These are phyloP conservation scores for Pyrochroa serraticornis DNA, from an alignment of 2,888 invertebrate genomes.

Conservation along the genomic window DNA sequence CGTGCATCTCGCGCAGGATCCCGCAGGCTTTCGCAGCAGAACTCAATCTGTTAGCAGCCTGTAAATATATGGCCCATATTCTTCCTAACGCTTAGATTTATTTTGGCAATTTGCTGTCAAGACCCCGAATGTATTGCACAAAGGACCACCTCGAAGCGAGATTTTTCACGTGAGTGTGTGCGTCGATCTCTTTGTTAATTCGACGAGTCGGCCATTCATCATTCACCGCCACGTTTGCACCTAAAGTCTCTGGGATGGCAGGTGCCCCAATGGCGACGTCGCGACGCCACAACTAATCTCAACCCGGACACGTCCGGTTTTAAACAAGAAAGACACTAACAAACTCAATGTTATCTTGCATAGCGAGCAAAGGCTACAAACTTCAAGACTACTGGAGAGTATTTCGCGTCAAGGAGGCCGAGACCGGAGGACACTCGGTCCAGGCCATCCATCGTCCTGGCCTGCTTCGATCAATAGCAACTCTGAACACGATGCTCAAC, in stretches of 20 bases:
- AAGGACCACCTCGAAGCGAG: slow-evolving; percentile 22
- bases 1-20: slow-evolving; percentile 3
- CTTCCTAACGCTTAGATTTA: slow-evolving; percentile 28
- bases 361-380: slow-evolving; percentile 4
- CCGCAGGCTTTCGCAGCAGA: slow-evolving; percentile 14
- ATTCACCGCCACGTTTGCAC: background rate
- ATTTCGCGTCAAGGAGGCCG: slow-evolving; percentile 6
- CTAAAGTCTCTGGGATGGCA: too few species aligned
- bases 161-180: slow-evolving; percentile 17
- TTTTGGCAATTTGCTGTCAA: slow-evolving; percentile 32
- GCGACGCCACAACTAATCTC: slow-evolving; percentile 17
- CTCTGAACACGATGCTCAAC: slow-evolving; percentile 34
- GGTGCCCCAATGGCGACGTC: slow-evolving; percentile 1
- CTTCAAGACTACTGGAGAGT: slow-evolving; percentile 6
- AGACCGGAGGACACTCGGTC: slow-evolving; percentile 23
- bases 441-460: slow-evolving; percentile 28
- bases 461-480: slow-evolving; percentile 27
- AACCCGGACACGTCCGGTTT: slow-evolving; percentile 16
- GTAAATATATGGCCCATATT: slow-evolving; percentile 30
- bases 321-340: slow-evolving; percentile 23
- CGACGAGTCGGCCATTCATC: background rate
- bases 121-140: slow-evolving; percentile 28
- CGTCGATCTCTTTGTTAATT: slow-evolving; percentile 9
- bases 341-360: slow-evolving; percentile 20
- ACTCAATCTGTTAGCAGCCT: slow-evolving; percentile 29